Percentiles rank a stretch among this genome's conserved stretches.
Evolutionary conservation across 2,113 vertebrate species (phyloP).

Genomic region (Chrysemys picta): DNA sequence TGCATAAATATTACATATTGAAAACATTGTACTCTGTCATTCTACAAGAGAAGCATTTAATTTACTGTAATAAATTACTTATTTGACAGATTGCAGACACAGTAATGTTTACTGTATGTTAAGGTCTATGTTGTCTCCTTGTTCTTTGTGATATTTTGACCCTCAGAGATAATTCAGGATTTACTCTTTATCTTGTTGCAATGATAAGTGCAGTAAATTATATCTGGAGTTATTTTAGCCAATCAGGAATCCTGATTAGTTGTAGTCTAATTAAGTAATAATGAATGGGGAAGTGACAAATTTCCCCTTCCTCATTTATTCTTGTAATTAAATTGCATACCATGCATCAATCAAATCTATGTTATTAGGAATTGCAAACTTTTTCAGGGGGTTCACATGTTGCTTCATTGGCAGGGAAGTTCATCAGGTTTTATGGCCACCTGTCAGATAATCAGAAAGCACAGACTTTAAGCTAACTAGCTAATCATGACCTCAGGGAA

Average conservation of each 20-base stretch:
- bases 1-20: constrained; percentile 16
- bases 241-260: constrained; percentile 68
- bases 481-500: constrained; percentile 48
- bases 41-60: constrained; percentile 47
- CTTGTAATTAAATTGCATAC: constrained; percentile 66
- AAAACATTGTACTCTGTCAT: background rate
- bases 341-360: constrained; percentile 66
- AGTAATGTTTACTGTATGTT: constrained; percentile 24
- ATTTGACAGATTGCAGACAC: constrained; percentile 37
- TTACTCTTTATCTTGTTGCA: constrained; percentile 23
- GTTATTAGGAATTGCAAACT: constrained; percentile 58
- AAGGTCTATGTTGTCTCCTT: constrained; percentile 31
- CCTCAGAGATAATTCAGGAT: background rate
- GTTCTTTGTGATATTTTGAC: constrained; percentile 21
- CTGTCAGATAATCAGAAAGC: constrained; percentile 63
- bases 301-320: constrained; percentile 68
- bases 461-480: constrained; percentile 26
- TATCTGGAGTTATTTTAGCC: constrained; percentile 45
- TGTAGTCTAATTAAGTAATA: constrained; percentile 69
- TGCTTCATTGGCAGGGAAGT: constrained; percentile 55
- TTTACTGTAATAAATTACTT: constrained; percentile 48
- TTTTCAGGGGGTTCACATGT: constrained; percentile 30
- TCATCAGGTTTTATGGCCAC: constrained; percentile 61
- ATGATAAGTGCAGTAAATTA: constrained; percentile 47
- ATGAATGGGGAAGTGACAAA: constrained; percentile 69